Conservation (phyloP, 2,113 vertebrate species). For the Hemibates koningsi region DNA sequence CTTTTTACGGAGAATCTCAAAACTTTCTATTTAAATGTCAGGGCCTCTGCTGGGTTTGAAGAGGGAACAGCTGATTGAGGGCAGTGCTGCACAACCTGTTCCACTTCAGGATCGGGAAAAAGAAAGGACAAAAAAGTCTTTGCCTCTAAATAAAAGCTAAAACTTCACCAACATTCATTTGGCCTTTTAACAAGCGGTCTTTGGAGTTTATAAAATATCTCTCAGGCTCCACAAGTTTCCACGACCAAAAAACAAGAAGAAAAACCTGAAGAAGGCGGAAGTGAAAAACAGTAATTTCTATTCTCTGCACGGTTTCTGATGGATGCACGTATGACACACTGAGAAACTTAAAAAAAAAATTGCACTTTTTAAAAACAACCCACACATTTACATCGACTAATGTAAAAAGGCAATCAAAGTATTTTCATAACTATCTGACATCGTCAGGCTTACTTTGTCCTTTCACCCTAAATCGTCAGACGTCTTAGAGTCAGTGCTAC, state of each 20-base stretch:
- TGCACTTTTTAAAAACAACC: background rate
- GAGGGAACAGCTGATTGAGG: background rate
- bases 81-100: fast-evolving
- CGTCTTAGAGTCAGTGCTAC: background rate
- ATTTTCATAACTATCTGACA: background rate
- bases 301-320: background rate
- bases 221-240: background rate
- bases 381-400: background rate
- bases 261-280: background rate
- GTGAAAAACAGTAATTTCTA: background rate
- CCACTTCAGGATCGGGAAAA: background rate
- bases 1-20: background rate
- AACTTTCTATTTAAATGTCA: background rate
- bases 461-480: background rate
- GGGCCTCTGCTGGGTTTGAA: background rate
- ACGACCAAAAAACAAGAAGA: background rate
- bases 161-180: background rate
- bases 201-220: background rate
- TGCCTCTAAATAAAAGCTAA: background rate
- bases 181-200: background rate
- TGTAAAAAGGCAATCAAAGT: slow-evolving; percentile 25
- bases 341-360: background rate
- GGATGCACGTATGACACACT: background rate
- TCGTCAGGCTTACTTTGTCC: background rate
- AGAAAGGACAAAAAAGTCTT: background rate